Evolutionary conservation across 2,888 invertebrate species (phyloP).

Genomic region (Erynnis tages): DNA sequence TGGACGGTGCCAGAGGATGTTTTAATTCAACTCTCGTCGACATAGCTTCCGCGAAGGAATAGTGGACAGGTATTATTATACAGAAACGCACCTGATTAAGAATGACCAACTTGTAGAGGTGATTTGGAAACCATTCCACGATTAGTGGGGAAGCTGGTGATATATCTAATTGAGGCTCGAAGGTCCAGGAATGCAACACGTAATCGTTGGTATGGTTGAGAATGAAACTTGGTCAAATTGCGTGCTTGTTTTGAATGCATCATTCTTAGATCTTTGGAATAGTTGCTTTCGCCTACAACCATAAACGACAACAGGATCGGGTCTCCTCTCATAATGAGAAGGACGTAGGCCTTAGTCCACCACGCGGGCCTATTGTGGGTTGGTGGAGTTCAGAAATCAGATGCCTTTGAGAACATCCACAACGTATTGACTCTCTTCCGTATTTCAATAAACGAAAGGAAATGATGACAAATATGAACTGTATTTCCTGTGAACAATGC

Average conservation of each 20-base stretch:
- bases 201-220: slow-evolving; percentile 7
- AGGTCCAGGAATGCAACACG: slow-evolving; percentile 15
- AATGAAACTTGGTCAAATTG: not conserved
- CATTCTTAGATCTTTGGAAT: too few species aligned
- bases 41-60: slow-evolving; percentile 67
- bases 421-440: too few species aligned
- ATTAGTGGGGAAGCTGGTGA: slow-evolving; percentile 19
- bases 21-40: slow-evolving; percentile 70
- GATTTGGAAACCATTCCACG: slow-evolving; percentile 33
- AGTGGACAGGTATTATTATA: slow-evolving; percentile 49
- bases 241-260: not conserved
- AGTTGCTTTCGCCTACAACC: too few species aligned
- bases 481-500: too few species aligned
- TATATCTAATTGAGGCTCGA: slow-evolving; percentile 23
- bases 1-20: slow-evolving; percentile 59
- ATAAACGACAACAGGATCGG: too few species aligned
- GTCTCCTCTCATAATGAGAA: too few species aligned
- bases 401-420: too few species aligned
- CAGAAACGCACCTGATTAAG: slow-evolving; percentile 35
- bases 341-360: too few species aligned
- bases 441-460: too few species aligned
- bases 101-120: slow-evolving; percentile 35
- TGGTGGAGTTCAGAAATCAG: too few species aligned
- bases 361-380: too few species aligned
- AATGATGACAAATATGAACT: too few species aligned